These are phyloP conservation scores for Rhea pennata DNA, from an alignment of 2,113 vertebrate genomes.

Conservation along the genomic window DNA sequence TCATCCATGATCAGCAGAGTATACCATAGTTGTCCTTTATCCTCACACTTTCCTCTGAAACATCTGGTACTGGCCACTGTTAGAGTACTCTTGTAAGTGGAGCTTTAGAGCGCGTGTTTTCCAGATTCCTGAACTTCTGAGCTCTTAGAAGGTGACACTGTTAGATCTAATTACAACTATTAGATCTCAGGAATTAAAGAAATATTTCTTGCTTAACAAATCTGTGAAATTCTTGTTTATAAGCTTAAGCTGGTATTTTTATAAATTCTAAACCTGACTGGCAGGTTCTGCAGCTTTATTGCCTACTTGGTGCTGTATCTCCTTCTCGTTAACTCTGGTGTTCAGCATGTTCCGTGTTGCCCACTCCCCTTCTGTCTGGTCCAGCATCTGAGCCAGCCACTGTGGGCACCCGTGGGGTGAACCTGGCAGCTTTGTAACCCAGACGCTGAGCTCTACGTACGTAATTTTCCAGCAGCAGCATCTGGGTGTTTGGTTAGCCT, in stretches of 20 bases:
- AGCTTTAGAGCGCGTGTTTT: background rate
- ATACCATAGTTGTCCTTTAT: background rate
- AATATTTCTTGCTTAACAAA: background rate
- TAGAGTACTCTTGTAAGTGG: background rate
- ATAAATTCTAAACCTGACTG: background rate
- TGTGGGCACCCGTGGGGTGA: background rate
- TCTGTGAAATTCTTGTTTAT: background rate
- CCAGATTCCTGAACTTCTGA: background rate
- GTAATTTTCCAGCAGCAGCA: conserved; percentile 45
- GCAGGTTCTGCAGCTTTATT: conserved; percentile 27
- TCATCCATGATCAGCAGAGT: background rate
- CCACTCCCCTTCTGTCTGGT: background rate
- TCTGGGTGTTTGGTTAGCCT: conserved; percentile 56
- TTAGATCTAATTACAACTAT: background rate
- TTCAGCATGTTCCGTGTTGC: background rate
- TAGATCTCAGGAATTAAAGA: background rate
- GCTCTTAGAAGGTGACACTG: background rate
- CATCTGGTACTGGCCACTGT: background rate
- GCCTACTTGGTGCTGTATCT: background rate
- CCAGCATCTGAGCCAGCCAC: conserved; percentile 15
- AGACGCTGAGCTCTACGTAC: conserved; percentile 34
- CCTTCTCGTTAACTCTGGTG: background rate
- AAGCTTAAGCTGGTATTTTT: background rate
- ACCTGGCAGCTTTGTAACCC: conserved; percentile 27
- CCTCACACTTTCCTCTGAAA: background rate